phyloP scores from a whole-genome alignment of 2,113 vertebrate genomes.

The Diadophis punctatus region DNA sequence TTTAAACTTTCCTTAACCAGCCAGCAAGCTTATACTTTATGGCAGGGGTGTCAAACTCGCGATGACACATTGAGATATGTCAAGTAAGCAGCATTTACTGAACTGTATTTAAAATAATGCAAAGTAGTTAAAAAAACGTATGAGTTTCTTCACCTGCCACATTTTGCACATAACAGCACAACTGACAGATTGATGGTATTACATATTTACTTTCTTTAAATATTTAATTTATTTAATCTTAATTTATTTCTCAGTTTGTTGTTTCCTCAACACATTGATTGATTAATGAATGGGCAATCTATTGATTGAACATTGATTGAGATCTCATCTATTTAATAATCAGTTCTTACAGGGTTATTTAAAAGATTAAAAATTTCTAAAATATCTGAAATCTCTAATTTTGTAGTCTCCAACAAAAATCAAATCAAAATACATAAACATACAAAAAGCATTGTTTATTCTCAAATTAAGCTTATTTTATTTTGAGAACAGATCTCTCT shows the following conservation, averaged over 20 bases:
- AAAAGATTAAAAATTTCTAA: background rate
- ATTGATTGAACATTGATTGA: background rate
- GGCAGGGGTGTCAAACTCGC: too few relatives aligned
- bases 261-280: background rate
- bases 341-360: background rate
- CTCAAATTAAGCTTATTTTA: background rate
- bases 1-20: background rate
- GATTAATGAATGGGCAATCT: background rate
- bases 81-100: background rate
- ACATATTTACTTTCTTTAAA: background rate
- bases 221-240: background rate
- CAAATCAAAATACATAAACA: background rate
- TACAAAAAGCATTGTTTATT: background rate
- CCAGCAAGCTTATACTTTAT: background rate
- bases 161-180: background rate
- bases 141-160: background rate
- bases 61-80: background rate
- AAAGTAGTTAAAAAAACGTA: background rate
- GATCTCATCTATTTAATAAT: background rate
- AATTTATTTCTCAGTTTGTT: background rate
- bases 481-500: background rate
- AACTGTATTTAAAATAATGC: background rate
- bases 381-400: background rate
- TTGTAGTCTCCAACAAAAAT: background rate
- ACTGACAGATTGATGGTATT: background rate